These are phyloP conservation scores for Columba janthina DNA, from an alignment of 2,113 vertebrate genomes.

Conservation along the genomic window DNA sequence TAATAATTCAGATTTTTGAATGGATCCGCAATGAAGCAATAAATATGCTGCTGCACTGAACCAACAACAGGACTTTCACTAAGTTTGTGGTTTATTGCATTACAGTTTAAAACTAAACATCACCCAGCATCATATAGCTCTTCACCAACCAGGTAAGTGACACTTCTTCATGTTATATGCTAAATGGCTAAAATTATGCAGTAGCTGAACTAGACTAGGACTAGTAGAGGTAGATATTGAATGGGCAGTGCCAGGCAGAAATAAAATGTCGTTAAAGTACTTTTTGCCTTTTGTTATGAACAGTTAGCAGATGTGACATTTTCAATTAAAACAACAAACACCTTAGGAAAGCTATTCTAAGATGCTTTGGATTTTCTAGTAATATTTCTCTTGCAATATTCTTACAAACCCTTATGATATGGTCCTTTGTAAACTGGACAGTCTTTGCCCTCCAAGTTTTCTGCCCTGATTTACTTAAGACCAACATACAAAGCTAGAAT, in stretches of 20 bases:
- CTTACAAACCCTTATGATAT: not conserved
- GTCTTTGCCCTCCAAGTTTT: not conserved
- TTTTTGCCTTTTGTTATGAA: not conserved
- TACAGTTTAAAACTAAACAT: conserved; percentile 47
- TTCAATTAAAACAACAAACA: not conserved
- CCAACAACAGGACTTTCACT: conserved; percentile 25
- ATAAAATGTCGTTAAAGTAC: not conserved
- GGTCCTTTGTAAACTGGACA: not conserved
- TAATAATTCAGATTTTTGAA: not conserved
- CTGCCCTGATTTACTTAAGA: not conserved
- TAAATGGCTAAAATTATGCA: conserved; percentile 40
- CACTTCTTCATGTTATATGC: not conserved
- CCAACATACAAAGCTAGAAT: not conserved
- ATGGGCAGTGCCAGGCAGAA: conserved; percentile 63
- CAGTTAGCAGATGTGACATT: not conserved
- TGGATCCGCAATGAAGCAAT: conserved; percentile 22
- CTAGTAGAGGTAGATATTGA: conserved; percentile 61
- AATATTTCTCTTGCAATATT: not conserved
- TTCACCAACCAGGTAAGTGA: conserved; percentile 11
- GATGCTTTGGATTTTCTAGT: conserved; percentile 21
- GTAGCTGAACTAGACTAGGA: conserved; percentile 40
- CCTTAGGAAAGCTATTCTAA: conserved; percentile 21
- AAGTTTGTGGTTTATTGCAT: conserved; percentile 56
- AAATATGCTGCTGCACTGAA: conserved; percentile 33
- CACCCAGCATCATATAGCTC: conserved; percentile 15